Evolutionary conservation across 64 coral and sea anemone genomes (phyloP).

Genomic region (Hydrozoanthus tunicans): DNA sequence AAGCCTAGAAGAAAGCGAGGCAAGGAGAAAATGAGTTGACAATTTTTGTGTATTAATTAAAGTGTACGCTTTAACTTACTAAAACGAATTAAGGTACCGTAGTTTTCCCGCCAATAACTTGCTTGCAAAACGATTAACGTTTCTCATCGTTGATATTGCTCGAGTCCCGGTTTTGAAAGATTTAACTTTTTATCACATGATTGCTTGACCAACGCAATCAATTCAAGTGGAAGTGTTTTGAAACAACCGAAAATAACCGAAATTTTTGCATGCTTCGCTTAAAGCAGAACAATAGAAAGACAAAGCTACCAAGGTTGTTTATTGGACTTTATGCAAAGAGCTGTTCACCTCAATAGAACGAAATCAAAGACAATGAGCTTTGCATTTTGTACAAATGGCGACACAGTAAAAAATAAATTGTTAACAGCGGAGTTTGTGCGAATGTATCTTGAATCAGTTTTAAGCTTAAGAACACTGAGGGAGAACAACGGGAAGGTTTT

Average conservation of each 20-base stretch:
- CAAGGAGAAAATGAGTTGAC: too few species aligned
- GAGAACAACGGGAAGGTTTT: too few species aligned
- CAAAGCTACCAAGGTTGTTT: not conserved
- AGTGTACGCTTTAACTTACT: too few species aligned
- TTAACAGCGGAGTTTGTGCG: not conserved
- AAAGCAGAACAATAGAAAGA: not conserved
- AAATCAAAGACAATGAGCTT: not conserved
- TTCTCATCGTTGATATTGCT: not conserved
- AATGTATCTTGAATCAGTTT: not conserved
- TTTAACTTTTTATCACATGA: not conserved
- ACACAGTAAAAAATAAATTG: not conserved
- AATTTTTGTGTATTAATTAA: too few species aligned
- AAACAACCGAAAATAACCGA: not conserved
- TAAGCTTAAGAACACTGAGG: not conserved
- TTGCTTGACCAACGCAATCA: not conserved
- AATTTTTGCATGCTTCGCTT: not conserved
- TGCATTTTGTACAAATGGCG: conserved; percentile 9
- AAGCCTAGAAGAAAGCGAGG: too few species aligned
- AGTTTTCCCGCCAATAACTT: not conserved
- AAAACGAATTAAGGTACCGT: too few species aligned
- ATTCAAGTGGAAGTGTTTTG: not conserved
- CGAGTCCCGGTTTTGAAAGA: not conserved
- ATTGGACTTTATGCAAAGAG: not conserved
- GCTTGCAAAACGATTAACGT: not conserved
- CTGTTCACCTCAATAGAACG: not conserved